These are phyloP conservation scores for Plemyria rubiginata DNA, from an alignment of 2,888 invertebrate genomes.

Conservation along the genomic window DNA sequence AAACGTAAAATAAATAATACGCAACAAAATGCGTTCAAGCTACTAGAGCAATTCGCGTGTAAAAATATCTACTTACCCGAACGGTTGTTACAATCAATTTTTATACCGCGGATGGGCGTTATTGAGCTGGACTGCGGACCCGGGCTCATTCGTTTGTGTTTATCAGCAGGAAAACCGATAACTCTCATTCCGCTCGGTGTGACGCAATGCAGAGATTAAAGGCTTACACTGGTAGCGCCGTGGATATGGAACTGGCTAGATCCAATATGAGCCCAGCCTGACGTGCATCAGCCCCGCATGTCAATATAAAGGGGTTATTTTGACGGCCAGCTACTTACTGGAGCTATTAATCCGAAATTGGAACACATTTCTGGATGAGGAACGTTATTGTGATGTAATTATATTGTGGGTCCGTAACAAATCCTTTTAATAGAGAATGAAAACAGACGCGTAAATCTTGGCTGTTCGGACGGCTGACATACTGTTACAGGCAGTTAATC, in stretches of 20 bases:
- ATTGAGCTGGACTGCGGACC: slow-evolving; percentile 63
- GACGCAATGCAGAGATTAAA: slow-evolving; percentile 83
- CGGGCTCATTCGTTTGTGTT: slow-evolving; percentile 77
- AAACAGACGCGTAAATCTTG: slow-evolving; percentile 76
- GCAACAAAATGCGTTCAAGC: slow-evolving; percentile 38
- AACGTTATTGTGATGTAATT: slow-evolving; percentile 3
- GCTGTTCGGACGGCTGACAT: slow-evolving; percentile 71
- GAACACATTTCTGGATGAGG: slow-evolving; percentile 30
- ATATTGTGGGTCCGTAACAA: slow-evolving; percentile 31
- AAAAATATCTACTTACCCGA: slow-evolving; percentile 44
- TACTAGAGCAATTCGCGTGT: slow-evolving; percentile 12
- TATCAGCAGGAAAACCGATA: slow-evolving; percentile 79
- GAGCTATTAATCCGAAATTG: slow-evolving; percentile 36
- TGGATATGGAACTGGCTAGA: slow-evolving; percentile 67
- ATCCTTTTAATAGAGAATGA: slow-evolving; percentile 55
- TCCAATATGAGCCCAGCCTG: slow-evolving; percentile 71
- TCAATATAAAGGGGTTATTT: slow-evolving; percentile 59
- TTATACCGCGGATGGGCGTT: slow-evolving; percentile 69
- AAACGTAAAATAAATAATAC: slow-evolving; percentile 65
- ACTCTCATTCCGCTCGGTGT: slow-evolving; percentile 78
- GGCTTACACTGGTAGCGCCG: slow-evolving; percentile 73
- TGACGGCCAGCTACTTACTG: slow-evolving; percentile 36
- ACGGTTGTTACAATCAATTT: slow-evolving; percentile 70
- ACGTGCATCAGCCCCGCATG: slow-evolving; percentile 60
- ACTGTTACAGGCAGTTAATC: slow-evolving; percentile 80